Evolutionary conservation across 1,140 invertebrate species (phyloP).

Genomic region (Gryllus bimaculatus): DNA sequence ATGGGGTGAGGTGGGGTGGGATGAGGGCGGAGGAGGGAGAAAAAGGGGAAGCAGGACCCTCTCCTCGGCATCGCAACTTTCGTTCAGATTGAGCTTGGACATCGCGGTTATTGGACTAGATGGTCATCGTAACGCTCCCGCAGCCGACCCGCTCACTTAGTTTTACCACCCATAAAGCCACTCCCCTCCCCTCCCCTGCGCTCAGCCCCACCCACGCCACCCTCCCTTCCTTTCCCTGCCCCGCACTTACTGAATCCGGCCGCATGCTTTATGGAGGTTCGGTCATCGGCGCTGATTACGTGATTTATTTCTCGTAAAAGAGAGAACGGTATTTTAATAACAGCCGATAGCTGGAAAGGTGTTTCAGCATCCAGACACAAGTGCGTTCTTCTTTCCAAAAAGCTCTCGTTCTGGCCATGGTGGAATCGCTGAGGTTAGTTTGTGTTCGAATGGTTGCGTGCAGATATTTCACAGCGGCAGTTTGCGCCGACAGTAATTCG

Average conservation of each 20-base stretch:
- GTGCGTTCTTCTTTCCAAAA: too few relatives aligned
- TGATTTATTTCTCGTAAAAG: not conserved
- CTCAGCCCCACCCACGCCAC: not conserved
- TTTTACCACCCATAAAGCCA: not conserved
- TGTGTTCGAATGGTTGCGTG: too few relatives aligned
- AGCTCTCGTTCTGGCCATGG: too few relatives aligned
- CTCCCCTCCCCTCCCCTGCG: not conserved
- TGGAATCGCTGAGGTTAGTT: too few relatives aligned
- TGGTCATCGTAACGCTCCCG: not conserved
- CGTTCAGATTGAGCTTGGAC: not conserved
- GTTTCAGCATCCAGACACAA: too few relatives aligned
- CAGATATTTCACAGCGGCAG: too few relatives aligned
- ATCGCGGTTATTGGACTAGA: not conserved
- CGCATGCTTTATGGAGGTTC: not conserved
- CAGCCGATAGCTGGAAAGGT: not conserved
- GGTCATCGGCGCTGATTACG: not conserved
- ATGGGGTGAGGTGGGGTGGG: too few relatives aligned
- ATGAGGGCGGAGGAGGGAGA: too few relatives aligned
- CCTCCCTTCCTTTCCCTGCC: not conserved
- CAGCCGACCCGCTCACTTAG: not conserved
- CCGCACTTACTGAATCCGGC: not conserved
- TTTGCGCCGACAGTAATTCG: too few relatives aligned
- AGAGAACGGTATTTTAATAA: not conserved
- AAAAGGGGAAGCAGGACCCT: not conserved
- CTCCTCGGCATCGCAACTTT: not conserved